Conservation (phyloP, 2,888 invertebrate genomes). For the Atethmia centrago region DNA sequence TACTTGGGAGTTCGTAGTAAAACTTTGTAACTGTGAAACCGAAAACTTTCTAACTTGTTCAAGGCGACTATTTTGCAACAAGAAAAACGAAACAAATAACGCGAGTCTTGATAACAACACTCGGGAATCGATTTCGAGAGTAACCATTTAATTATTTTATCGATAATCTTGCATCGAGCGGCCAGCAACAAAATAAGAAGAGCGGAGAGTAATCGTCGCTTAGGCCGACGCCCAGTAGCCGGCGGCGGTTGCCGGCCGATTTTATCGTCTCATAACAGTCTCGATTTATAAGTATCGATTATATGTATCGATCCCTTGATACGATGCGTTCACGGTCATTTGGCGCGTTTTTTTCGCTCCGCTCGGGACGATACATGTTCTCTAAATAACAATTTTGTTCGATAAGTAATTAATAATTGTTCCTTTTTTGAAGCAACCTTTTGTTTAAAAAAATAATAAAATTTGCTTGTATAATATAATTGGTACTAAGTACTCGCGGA, state of each 20-base stretch:
- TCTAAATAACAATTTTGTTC: constrained; percentile 78
- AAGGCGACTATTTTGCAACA: constrained; percentile 77
- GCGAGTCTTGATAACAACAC: constrained; percentile 88
- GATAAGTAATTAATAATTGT: constrained; percentile 76
- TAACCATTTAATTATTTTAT: constrained; percentile 91
- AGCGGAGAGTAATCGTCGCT: constrained; percentile 89
- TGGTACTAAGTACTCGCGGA: constrained; percentile 40
- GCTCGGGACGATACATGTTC: constrained; percentile 71
- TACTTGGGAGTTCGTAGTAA: constrained; percentile 54
- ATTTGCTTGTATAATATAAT: constrained; percentile 62
- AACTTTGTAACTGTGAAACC: constrained; percentile 54
- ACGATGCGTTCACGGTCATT: constrained; percentile 86
- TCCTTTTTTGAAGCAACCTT: constrained; percentile 62
- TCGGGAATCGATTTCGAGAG: constrained; percentile 90
- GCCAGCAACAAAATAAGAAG: constrained; percentile 85
- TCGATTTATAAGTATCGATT: constrained; percentile 90
- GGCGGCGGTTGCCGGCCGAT: constrained; percentile 87
- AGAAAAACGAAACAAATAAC: constrained; percentile 88
- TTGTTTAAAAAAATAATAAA: constrained; percentile 64
- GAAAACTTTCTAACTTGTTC: constrained; percentile 58
- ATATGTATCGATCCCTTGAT: constrained; percentile 88
- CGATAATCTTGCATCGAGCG: constrained; percentile 89
- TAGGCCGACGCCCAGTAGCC: constrained; percentile 89
- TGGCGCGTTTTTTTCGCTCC: constrained; percentile 82
- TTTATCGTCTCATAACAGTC: constrained; percentile 90